phyloP scores from a whole-genome alignment of 2,113 vertebrate genomes.

The Baryphthengus martii region DNA sequence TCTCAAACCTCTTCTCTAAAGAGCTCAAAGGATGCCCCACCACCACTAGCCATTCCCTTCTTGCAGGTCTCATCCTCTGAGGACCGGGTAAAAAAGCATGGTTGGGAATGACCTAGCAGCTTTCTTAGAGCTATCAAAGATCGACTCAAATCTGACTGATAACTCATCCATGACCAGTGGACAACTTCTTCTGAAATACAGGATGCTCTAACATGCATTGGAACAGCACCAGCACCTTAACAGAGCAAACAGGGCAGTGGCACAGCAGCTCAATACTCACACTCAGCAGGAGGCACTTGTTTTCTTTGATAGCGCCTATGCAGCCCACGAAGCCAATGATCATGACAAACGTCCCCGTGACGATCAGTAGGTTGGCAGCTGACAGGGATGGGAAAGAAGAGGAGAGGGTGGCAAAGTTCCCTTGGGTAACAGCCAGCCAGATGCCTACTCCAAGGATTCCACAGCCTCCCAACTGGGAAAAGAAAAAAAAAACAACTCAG shows the following conservation, averaged over 20 bases:
- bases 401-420: conserved; percentile 95
- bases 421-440: conserved; percentile 84
- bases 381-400: conserved; percentile 93
- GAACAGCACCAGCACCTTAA: background rate
- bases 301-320: conserved; percentile 95
- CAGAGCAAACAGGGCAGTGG: background rate
- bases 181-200: background rate
- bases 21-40: background rate
- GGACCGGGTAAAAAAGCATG: background rate
- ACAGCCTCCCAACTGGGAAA: conserved; percentile 79
- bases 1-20: background rate
- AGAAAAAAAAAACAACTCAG: conserved; percentile 38
- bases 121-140: background rate
- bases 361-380: conserved; percentile 95
- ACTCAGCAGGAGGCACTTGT: conserved; percentile 90
- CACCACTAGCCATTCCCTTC: background rate
- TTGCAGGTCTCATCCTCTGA: background rate
- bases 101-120: background rate
- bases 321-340: conserved; percentile 97
- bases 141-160: background rate
- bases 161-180: background rate
- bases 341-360: conserved; percentile 90
- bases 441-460: conserved; percentile 83
- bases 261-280: conserved; percentile 75
- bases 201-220: background rate